Percentiles rank a stretch among this genome's conserved stretches.
Conservation (phyloP, 2,888 invertebrate species). For the Drosophila limbata region DNA sequence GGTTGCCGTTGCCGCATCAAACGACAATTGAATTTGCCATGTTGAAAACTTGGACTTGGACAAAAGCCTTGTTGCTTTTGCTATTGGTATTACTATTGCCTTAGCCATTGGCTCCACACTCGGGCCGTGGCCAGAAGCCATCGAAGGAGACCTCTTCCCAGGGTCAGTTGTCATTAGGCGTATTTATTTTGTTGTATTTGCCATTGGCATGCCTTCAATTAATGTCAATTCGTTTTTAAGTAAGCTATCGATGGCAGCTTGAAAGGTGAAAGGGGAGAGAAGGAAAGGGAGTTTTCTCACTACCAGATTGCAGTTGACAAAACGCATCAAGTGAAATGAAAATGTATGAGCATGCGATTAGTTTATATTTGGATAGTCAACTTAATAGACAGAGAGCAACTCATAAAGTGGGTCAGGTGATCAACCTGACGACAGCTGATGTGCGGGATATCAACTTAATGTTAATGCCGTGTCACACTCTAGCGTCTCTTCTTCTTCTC, state of each 20-base stretch:
- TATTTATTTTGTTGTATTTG: slow-evolving; percentile 82
- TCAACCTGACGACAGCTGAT: slow-evolving; percentile 75
- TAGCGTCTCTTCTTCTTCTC: neutral
- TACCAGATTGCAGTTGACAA: slow-evolving; percentile 30
- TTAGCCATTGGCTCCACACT: slow-evolving; percentile 20
- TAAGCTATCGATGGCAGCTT: slow-evolving; percentile 74
- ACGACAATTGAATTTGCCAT: slow-evolving; percentile 84
- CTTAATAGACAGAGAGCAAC: slow-evolving; percentile 56
- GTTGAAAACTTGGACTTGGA: slow-evolving; percentile 75
- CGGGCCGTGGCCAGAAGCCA: slow-evolving; percentile 21
- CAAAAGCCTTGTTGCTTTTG: slow-evolving; percentile 45
- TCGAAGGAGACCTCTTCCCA: neutral
- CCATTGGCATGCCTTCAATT: slow-evolving; percentile 83
- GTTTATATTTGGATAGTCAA: slow-evolving; percentile 70
- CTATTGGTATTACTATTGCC: slow-evolving; percentile 7
- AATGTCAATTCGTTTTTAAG: slow-evolving; percentile 84
- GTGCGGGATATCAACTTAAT: slow-evolving; percentile 78
- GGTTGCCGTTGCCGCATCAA: slow-evolving; percentile 69
- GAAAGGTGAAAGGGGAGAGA: slow-evolving; percentile 6
- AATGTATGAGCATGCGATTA: slow-evolving; percentile 73
- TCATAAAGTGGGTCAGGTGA: slow-evolving; percentile 64
- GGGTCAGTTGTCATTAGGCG: slow-evolving; percentile 65
- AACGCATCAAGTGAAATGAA: slow-evolving; percentile 75
- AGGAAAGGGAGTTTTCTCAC: too few relatives aligned
- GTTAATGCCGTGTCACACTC: slow-evolving; percentile 68